Conservation (phyloP, 2,797 vertebrate genomes). For the Falco naumanni region DNA sequence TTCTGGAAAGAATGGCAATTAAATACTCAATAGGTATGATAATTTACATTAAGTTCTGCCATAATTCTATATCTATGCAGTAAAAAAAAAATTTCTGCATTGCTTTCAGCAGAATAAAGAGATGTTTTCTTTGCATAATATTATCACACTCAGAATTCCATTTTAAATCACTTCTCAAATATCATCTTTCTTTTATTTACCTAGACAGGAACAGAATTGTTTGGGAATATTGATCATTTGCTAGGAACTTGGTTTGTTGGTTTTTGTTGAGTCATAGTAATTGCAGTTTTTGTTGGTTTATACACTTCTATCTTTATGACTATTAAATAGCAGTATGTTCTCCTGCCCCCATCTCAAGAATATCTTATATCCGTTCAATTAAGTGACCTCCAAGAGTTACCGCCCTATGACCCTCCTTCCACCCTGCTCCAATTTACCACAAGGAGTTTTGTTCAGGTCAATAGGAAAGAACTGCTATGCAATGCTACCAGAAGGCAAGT, state of each 20-base stretch:
- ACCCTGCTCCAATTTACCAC: background rate
- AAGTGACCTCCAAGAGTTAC: background rate
- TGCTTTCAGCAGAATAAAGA: background rate
- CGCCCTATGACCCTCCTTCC: rapidly evolving
- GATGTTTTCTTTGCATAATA: background rate
- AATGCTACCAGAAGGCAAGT: background rate
- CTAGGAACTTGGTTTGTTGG: background rate
- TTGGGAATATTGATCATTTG: background rate
- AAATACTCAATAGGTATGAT: background rate
- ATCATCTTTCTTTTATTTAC: background rate
- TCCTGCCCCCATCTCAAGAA: background rate
- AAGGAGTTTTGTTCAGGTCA: background rate
- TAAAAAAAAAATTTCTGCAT: background rate
- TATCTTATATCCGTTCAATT: background rate
- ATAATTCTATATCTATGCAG: too few species aligned
- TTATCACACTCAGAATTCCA: background rate
- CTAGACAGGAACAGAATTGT: background rate
- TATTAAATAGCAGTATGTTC: background rate
- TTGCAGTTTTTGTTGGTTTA: too few species aligned
- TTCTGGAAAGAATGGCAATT: background rate
- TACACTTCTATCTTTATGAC: background rate
- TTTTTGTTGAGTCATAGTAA: background rate
- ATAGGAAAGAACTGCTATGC: background rate
- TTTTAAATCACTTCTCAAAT: background rate
- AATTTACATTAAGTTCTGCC: too few species aligned